Evolutionary conservation across 2,113 vertebrate genomes (phyloP), one percentile per base, ranked within the genome.

Genomic region (Zapus hudsonius): DNA sequence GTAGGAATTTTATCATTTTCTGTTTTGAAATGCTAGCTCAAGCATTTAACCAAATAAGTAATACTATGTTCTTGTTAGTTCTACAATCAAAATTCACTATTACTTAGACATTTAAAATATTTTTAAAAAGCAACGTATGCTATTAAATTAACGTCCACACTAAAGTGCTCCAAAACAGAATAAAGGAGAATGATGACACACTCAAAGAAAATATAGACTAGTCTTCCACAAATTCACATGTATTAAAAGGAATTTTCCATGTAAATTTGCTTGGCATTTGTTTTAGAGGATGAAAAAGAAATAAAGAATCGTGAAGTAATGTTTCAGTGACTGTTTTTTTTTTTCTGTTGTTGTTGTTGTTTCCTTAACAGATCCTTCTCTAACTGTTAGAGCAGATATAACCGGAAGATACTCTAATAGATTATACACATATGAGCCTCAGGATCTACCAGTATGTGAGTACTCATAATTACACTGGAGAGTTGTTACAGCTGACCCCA

Each of bases 341-440:
- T 12, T n/a, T n/a, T n/a, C n/a, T n/a, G n/a, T n/a, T n/a, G n/a
- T n/a, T n/a, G n/a, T n/a, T n/a, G 31, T 55, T 61, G 42, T 31
- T 3, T 94, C 95, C 95, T 98, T 93, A 76, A 13, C 98, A 99
- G 99, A 99, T 92, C 99, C 99, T 15, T 97, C 99, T 47, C 98
- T 99, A 98, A 99, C 99, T 0, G 99, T 99, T 61, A 98, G 99
- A 95, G 99, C 99, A 61, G 99, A 99, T 93, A 96, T 99, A 96
- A 98, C 96, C 2, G 99, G 99, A 78, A 98, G 97, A 95, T 99
- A 99, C 12, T 95, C 97, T 38, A 99, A 99, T 95, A 98, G 99
- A 87, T 89, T 99, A 80, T 99, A 99, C 13, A 98, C 99, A 9
- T 99, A 99, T 0, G 99, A 99, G 90, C 98, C 99, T 0, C 93